Evolutionary conservation across 1,140 invertebrate genomes (phyloP).

Genomic region (Aculops lycopersici): DNA sequence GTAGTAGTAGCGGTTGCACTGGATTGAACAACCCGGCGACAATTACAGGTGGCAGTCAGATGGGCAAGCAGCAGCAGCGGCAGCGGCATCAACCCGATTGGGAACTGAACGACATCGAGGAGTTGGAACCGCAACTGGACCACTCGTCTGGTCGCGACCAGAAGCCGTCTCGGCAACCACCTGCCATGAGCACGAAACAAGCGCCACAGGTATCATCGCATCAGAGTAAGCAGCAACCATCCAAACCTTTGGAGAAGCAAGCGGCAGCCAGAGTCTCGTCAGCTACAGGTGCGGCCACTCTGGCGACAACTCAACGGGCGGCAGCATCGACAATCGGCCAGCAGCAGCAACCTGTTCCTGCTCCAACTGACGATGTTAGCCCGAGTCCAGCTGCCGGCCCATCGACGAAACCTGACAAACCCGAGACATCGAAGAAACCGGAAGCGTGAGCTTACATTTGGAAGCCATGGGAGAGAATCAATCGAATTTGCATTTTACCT

Average conservation of each 20-base stretch:
- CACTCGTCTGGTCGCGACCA: no score
- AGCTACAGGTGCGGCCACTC: no score
- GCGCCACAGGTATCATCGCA: neutral
- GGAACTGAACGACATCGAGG: neutral
- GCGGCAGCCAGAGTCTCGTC: no score
- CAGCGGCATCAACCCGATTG: neutral
- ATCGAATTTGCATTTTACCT: neutral
- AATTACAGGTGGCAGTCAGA: no score
- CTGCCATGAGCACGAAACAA: neutral
- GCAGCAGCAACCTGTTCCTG: neutral
- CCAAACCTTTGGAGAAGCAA: no score
- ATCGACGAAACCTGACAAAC: neutral
- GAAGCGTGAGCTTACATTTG: neutral
- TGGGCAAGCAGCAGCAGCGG: neutral
- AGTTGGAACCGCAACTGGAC: neutral
- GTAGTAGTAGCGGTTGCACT: no score
- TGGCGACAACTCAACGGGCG: no score
- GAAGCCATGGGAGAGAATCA: neutral
- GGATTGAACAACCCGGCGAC: no score
- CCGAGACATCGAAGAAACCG: neutral
- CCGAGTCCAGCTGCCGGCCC: neutral
- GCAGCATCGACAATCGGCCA: neutral
- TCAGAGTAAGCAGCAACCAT: neutral
- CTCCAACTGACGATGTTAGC: neutral
- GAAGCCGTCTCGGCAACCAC: neutral